Evolutionary conservation across 2,888 invertebrate species (phyloP), one percentile per base, ranked within the genome.

Genomic region (Leucania comma): DNA sequence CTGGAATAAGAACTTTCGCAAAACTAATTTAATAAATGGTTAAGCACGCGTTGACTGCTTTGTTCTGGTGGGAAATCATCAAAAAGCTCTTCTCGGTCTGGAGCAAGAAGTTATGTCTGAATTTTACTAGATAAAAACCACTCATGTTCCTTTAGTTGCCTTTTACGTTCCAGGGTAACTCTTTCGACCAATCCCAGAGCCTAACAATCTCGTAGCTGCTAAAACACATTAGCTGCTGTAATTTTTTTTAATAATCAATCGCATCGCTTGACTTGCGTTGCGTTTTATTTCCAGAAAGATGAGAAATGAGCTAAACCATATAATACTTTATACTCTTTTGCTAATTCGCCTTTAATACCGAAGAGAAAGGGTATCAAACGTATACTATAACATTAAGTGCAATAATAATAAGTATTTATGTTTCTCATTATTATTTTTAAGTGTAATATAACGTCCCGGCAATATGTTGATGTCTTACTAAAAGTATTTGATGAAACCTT

Each of bases 271-370:
- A n/a, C 54, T 6, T 12, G 6, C 32, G n/a, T 56, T 32, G 32
- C 2, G 2, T 29, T 56, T 56, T 57, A 8, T 22, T 17, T 57
- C 9, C 35, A 35, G 57, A 22, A 35, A 14, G 3, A 14, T 3
- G 22, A 35, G 14, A 3, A 73, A 69, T 61, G 58, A 60, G 38
- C 57, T 53, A 67, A 73, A 56, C 48, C 51, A 32, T 56, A 51
- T 51, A 80, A 81, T 90, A 90, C 92, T 94, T 93, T 84, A 87
- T 92, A 92, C 90, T 91, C 93, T 93, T 94, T 90, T 91, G 82
- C 72, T 56, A 67, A 89, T 89, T 91, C 91, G 89, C 83, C 63
- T 61, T 62, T 46, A 63, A 75, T 75, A 86, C 58, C 83, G 93
- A 93, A 92, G 88, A 86, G 88, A 87, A 93, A 93, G 93, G 88